Conservation (phyloP, 2,113 vertebrate genomes). For the Microtus ochrogaster region DNA sequence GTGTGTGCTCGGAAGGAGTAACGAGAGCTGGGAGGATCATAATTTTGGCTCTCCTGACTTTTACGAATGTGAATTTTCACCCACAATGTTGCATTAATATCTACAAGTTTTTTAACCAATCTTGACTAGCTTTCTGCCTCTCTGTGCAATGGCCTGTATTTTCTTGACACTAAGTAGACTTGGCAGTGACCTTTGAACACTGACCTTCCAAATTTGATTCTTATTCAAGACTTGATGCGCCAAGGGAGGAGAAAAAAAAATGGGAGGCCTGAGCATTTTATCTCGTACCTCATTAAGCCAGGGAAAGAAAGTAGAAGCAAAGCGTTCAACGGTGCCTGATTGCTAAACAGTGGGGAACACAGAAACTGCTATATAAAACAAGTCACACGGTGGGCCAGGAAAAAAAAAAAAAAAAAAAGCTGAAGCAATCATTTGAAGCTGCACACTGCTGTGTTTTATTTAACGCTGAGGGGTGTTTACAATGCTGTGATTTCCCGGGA, state of each 20-base stretch:
- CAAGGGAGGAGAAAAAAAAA: neutral
- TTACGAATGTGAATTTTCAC: constrained; percentile 72
- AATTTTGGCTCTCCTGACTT: constrained; percentile 78
- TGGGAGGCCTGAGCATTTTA: constrained; percentile 18
- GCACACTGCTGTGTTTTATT: constrained; percentile 70
- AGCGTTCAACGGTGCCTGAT: constrained; percentile 30
- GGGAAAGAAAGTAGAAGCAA: constrained; percentile 15
- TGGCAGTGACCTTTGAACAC: constrained; percentile 51
- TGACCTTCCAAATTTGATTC: constrained; percentile 67
- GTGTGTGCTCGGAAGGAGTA: constrained; percentile 68
- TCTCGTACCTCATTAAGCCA: constrained; percentile 60
- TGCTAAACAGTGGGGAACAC: constrained; percentile 73
- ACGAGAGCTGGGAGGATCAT: constrained; percentile 56
- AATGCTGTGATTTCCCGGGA: constrained; percentile 61
- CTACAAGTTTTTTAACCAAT: constrained; percentile 66
- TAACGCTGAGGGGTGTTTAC: constrained; percentile 72
- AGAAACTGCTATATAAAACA: constrained; percentile 81
- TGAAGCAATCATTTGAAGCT: constrained; percentile 69
- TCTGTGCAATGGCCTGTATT: neutral
- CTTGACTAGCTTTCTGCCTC: constrained; percentile 58
- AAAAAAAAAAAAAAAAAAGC: constrained; percentile 59
- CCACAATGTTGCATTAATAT: constrained; percentile 59
- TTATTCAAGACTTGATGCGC: constrained; percentile 64
- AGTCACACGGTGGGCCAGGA: constrained; percentile 56
- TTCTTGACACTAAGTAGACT: constrained; percentile 18